Percentiles rank a stretch among this genome's conserved stretches.
Evolutionary conservation across 2,113 vertebrate species (phyloP).

Genomic region (Penelope pileata): DNA sequence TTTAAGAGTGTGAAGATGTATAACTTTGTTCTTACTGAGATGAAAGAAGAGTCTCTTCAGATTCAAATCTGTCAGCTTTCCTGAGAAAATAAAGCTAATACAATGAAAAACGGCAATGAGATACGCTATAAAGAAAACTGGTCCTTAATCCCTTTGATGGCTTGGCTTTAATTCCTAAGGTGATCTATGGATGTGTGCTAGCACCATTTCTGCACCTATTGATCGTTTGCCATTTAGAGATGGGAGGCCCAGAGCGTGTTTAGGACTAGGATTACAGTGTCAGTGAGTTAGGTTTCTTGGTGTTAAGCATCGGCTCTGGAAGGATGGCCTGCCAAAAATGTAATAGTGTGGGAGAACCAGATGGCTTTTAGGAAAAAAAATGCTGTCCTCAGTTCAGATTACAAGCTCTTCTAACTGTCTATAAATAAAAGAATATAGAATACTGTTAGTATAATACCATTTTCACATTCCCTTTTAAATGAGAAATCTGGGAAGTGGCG

Average conservation of each 20-base stretch:
- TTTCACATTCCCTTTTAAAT: background rate
- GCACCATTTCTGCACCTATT: background rate
- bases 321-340: background rate
- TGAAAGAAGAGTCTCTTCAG: background rate
- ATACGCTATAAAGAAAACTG: background rate
- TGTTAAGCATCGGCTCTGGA: slow-evolving; percentile 4
- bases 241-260: background rate
- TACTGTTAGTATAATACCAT: background rate
- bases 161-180: background rate
- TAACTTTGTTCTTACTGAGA: background rate
- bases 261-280: background rate
- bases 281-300: background rate
- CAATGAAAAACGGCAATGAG: background rate
- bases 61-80: background rate
- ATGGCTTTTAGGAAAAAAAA: background rate
- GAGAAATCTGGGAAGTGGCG: background rate
- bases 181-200: background rate
- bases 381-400: background rate
- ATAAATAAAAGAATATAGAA: background rate
- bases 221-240: background rate
- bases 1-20: background rate
- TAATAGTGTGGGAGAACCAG: background rate
- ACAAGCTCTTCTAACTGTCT: background rate
- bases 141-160: background rate
- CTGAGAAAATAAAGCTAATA: background rate